These are phyloP conservation scores for Lasioglossum calceatum DNA, from an alignment of 2,888 invertebrate species.

Conservation along the genomic window DNA sequence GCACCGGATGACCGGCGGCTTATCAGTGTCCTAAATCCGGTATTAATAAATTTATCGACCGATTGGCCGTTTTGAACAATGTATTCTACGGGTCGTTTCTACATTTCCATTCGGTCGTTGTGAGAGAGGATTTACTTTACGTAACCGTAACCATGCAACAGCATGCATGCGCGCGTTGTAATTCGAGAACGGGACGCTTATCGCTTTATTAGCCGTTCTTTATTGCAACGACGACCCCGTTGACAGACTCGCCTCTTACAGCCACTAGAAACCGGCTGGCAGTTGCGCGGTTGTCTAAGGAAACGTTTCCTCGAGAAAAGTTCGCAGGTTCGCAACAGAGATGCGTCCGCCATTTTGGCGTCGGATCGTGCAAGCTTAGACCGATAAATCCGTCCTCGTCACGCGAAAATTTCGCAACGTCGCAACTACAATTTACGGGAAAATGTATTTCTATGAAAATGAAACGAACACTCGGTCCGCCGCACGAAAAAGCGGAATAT, in stretches of 20 bases:
- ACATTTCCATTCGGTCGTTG: slow-evolving; percentile 19
- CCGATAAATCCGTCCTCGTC: not conserved
- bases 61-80: not conserved
- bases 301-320: slow-evolving; percentile 12
- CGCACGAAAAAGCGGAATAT: not conserved
- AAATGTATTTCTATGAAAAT: slow-evolving; percentile 6
- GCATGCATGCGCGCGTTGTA: slow-evolving; percentile 56
- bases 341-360: not conserved
- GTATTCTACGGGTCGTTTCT: not conserved
- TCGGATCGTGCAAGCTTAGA: not conserved
- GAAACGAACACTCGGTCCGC: not conserved
- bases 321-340: not conserved
- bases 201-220: slow-evolving; percentile 69
- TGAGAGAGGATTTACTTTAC: slow-evolving; percentile 62
- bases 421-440: not conserved
- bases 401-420: not conserved
- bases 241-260: slow-evolving; percentile 33
- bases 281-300: no score
- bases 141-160: slow-evolving; percentile 60
- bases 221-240: slow-evolving; percentile 61
- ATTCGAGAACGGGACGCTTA: slow-evolving; percentile 61
- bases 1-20: not conserved
- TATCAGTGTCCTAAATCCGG: not conserved
- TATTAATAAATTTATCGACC: not conserved
- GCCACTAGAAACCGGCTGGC: slow-evolving; percentile 6